These are phyloP conservation scores for Hydractinia echinata DNA, from an alignment of 30 jellyfish, hydroid and myxozoan genomes.

Conservation along the genomic window DNA sequence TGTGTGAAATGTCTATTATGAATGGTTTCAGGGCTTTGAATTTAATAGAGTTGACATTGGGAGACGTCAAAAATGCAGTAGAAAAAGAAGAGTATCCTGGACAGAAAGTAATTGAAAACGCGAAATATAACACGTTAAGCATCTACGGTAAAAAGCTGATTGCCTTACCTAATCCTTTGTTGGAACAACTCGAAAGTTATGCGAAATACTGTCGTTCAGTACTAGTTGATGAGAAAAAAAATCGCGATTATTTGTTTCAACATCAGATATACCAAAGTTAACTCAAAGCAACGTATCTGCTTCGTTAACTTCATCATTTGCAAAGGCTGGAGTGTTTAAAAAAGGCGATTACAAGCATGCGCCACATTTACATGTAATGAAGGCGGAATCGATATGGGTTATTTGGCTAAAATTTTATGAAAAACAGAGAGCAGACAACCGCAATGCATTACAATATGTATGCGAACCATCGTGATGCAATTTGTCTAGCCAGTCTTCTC, in stretches of 20 bases:
- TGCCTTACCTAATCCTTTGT: constrained; percentile 15
- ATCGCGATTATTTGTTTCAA: not conserved
- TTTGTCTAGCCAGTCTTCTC: constrained; percentile 9
- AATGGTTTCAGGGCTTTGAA: constrained; percentile 30
- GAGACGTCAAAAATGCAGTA: constrained; percentile 24
- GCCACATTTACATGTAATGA: constrained; percentile 25
- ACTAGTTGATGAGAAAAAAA: not conserved
- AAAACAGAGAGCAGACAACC: constrained; percentile 27
- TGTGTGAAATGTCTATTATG: not conserved
- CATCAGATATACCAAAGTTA: constrained; percentile 14
- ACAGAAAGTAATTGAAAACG: constrained; percentile 10
- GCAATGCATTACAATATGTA: constrained; percentile 19
- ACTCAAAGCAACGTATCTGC: constrained; percentile 9
- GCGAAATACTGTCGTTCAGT: constrained; percentile 1
- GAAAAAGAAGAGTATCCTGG: constrained; percentile 20
- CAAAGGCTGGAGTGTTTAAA: constrained; percentile 2
- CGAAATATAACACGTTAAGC: constrained; percentile 17
- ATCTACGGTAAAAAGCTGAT: constrained; percentile 29
- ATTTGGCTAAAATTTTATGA: constrained; percentile 34
- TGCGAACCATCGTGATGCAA: constrained; percentile 25
- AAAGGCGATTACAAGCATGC: not conserved
- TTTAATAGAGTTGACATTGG: constrained; percentile 6
- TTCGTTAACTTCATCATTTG: constrained; percentile 18
- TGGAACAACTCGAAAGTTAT: constrained; percentile 16
- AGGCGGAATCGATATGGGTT: constrained; percentile 32